phyloP scores from a whole-genome alignment of 2,113 vertebrate species.

The Physeter macrocephalus region DNA sequence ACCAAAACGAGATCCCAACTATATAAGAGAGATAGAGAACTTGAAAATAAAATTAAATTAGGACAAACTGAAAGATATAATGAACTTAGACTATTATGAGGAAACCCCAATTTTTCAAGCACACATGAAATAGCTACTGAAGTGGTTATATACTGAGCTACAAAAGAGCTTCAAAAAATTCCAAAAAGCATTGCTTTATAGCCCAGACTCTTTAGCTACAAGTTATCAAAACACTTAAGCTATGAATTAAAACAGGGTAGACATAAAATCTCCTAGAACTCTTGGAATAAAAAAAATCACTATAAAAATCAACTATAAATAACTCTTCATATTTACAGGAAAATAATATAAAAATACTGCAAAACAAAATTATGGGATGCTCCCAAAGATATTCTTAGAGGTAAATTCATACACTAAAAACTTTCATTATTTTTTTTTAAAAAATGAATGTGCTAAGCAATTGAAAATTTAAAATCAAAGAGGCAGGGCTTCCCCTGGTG shows the following conservation, averaged over 20 bases:
- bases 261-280: neutral
- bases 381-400: neutral
- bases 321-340: neutral
- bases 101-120: neutral
- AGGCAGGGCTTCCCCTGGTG: neutral
- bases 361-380: neutral
- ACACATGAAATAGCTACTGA: neutral
- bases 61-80: neutral
- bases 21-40: neutral
- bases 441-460: neutral
- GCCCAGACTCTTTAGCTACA: neutral
- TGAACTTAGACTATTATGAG: neutral
- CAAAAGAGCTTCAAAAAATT: neutral
- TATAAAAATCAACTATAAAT: neutral
- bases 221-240: neutral
- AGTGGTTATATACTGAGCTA: neutral
- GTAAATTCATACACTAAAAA: neutral
- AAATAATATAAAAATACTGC: neutral
- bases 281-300: neutral
- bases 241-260: neutral
- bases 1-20: neutral
- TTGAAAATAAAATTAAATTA: neutral
- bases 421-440: neutral
- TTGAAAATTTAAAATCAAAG: neutral
- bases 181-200: neutral